Evolutionary conservation across 2,113 vertebrate species (phyloP).

Genomic region (Tetrax tetrax): DNA sequence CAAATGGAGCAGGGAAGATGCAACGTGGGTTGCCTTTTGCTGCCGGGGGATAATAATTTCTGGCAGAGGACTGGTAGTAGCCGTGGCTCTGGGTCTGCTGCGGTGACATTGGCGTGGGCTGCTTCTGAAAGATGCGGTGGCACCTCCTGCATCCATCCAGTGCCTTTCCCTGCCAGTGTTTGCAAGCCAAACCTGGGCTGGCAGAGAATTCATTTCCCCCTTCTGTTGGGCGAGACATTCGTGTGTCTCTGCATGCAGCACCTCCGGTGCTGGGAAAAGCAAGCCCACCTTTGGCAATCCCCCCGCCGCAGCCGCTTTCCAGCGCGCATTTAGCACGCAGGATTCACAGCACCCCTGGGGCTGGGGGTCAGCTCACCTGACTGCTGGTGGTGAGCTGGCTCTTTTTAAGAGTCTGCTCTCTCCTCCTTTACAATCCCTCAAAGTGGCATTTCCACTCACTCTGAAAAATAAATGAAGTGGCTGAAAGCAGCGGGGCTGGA

Average conservation of each 20-base stretch:
- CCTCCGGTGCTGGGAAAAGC: neutral
- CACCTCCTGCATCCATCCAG: neutral
- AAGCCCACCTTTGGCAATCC: neutral
- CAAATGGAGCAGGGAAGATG: neutral
- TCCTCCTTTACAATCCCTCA: neutral
- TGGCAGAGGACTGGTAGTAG: neutral
- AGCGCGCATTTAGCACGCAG: accelerated
- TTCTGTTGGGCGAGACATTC: neutral
- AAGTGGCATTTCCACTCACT: neutral
- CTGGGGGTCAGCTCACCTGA: neutral
- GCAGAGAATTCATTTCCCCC: neutral
- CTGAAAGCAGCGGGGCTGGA: neutral
- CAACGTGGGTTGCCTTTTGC: neutral
- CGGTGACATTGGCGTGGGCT: neutral
- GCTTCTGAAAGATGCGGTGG: neutral
- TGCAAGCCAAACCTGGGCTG: neutral
- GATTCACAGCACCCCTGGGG: neutral
- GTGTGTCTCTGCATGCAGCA: neutral
- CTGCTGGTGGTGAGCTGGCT: neutral
- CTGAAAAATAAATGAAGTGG: neutral
- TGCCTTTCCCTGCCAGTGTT: neutral
- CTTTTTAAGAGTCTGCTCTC: neutral
- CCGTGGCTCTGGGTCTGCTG: accelerated
- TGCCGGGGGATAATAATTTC: neutral
- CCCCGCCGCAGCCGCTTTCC: neutral